Evolutionary conservation across 1,140 invertebrate species (phyloP), one percentile per base, ranked within the genome.

Genomic region (Drosophila orena): DNA sequence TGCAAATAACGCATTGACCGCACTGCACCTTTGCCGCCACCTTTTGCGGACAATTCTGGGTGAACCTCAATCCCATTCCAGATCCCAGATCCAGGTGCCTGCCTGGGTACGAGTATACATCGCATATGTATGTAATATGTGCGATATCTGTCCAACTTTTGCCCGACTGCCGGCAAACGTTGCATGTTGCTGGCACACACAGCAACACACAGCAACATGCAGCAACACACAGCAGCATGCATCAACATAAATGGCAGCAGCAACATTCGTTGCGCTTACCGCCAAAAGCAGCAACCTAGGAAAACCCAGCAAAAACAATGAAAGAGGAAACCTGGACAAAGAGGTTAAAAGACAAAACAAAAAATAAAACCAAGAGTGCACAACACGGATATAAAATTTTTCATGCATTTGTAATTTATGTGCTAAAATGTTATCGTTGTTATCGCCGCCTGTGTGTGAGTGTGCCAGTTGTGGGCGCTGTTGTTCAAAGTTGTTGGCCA

Each of bases 391-490:
- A 80, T 88, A 79, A 81, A 88, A 88, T 86, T 86, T 86, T 86
- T 79, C 83, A 86, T 86, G 83, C 88, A 86, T 86, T 86, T 83
- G 83, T 86, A 88, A 86, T 86, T 86, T 88, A 86, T 86, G 83
- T 86, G 83, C 83, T 86, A 86, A 86, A 86, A 86, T 86, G 83
- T 86, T 86, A 86, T 86, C 83, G 83, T 88, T 86, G 83, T 86
- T 86, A 86, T 86, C 83, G 83, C 73, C 61, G 65, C 78, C 74
- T 88, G 81, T 86, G 78, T 86, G 69, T 77, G 40, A 52, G 75
- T 68, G 54, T 34, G 46, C 27, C 24, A 12, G 43, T 24, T 65
- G 42, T 43, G 27, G 44, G 12, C 17, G 44, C 22, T 40, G 55
- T 55, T 59, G 53, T 58, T 70, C 20, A 70, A 71, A 70, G 60